Evolutionary conservation across 2,888 invertebrate species (phyloP).

Genomic region (Palloptera scutellata): DNA sequence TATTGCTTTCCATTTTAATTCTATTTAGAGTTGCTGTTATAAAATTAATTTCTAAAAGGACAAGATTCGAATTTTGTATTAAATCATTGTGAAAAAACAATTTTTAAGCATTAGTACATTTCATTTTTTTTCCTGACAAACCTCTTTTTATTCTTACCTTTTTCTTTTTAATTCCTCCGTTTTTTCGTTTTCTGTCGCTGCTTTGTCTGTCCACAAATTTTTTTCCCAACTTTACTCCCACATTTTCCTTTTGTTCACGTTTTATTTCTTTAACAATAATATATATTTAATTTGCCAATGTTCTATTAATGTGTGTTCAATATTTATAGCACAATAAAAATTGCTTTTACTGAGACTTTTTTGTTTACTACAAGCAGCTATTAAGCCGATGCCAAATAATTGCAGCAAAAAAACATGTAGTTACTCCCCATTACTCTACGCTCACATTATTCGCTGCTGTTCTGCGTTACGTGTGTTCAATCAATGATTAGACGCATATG

Average conservation of each 20-base stretch:
- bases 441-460: not conserved
- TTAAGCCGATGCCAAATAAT: slow-evolving; percentile 9
- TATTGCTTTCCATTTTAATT: slow-evolving; percentile 22
- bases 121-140: no score
- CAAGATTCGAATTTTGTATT: no score
- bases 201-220: not conserved
- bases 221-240: not conserved
- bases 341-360: no score
- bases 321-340: no score
- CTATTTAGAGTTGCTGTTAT: slow-evolving; percentile 40
- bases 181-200: not conserved
- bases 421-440: not conserved
- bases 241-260: no score
- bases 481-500: not conserved
- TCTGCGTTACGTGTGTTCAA: slow-evolving; percentile 5
- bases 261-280: no score
- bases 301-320: no score
- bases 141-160: not conserved
- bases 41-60: not conserved
- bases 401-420: slow-evolving; percentile 4
- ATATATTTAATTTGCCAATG: no score
- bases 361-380: no score
- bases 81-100: no score
- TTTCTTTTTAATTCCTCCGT: not conserved
- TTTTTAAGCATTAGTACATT: no score